A percentile compares a stretch with the other conserved stretches of the same genome.
Evolutionary conservation across 2,888 invertebrate species (phyloP).

Genomic region (Drosophila meridionalis): DNA sequence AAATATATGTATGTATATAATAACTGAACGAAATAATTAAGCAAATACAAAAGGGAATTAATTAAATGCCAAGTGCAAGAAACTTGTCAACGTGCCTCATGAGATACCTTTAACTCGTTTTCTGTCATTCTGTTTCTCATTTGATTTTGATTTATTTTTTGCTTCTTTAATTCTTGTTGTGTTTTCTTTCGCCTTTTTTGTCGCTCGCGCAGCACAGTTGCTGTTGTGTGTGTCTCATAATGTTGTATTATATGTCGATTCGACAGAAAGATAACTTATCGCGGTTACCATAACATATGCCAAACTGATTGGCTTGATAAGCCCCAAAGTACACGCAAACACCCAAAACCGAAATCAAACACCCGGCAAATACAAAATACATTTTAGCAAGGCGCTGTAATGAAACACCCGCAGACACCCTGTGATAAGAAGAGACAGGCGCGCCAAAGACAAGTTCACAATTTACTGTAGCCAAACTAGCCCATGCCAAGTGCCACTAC

Average conservation of each 20-base stretch:
- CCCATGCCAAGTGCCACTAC: not conserved
- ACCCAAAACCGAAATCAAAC: slow-evolving; percentile 40
- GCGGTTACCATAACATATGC: slow-evolving; percentile 64
- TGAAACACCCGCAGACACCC: slow-evolving; percentile 19
- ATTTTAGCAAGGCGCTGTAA: not conserved
- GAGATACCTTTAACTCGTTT: not conserved
- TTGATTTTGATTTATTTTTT: not conserved
- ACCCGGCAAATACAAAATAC: slow-evolving; percentile 12
- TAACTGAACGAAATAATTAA: not conserved
- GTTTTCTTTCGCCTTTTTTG: slow-evolving; percentile 1
- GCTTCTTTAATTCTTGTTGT: slow-evolving; percentile 1
- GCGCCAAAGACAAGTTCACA: not conserved
- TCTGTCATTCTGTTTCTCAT: not conserved
- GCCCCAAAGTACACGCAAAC: slow-evolving; percentile 26
- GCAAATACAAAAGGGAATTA: not conserved
- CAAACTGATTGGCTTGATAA: slow-evolving; percentile 76
- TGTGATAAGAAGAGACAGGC: not conserved
- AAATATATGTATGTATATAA: not conserved
- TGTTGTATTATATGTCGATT: slow-evolving; percentile 70
- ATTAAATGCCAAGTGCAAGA: not conserved
- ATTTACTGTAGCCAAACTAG: not conserved
- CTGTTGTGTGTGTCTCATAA: slow-evolving; percentile 46
- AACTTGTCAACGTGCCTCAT: not conserved
- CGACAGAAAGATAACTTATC: slow-evolving; percentile 67
- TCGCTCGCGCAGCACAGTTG: slow-evolving; percentile 33